Evolutionary conservation across 1,140 invertebrate genomes (phyloP).

Genomic region (Drosophila funebris): DNA sequence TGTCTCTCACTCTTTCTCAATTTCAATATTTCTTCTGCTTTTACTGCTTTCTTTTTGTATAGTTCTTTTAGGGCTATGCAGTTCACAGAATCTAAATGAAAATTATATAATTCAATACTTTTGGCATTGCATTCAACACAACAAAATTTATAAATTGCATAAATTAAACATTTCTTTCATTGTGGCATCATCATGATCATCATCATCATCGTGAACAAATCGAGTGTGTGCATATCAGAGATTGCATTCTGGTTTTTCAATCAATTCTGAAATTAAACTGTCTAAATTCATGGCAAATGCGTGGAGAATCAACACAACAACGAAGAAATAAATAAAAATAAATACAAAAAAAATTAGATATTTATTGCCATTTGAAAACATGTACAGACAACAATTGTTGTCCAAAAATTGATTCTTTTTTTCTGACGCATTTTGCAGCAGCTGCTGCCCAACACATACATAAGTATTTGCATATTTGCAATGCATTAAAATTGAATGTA

Average conservation of each 20-base stretch:
- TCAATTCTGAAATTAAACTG: constrained; percentile 56
- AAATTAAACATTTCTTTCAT: constrained; percentile 57
- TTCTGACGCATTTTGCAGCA: constrained; percentile 8
- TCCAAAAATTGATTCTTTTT: constrained; percentile 2
- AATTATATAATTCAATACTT: constrained; percentile 57
- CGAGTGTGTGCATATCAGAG: constrained; percentile 51
- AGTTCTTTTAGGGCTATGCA: neutral
- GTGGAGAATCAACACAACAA: constrained; percentile 51
- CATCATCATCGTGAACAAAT: constrained; percentile 44
- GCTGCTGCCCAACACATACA: constrained; percentile 11
- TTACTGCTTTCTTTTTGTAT: constrained; percentile 3
- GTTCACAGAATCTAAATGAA: constrained; percentile 53
- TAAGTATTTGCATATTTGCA: constrained; percentile 12
- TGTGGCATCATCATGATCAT: neutral
- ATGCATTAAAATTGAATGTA: constrained; percentile 26
- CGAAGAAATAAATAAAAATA: neutral
- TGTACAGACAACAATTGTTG: neutral
- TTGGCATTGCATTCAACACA: constrained; percentile 2
- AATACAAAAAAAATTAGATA: neutral
- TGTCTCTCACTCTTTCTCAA: neutral
- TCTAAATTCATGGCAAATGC: constrained; percentile 61
- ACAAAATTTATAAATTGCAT: constrained; percentile 47
- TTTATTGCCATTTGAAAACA: constrained; percentile 21
- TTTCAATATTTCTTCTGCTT: neutral
- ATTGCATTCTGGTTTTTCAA: constrained; percentile 55